Base-by-base conservation (phyloP, 2,888 invertebrate species). In the Psococerastis gibbosa region DNA sequence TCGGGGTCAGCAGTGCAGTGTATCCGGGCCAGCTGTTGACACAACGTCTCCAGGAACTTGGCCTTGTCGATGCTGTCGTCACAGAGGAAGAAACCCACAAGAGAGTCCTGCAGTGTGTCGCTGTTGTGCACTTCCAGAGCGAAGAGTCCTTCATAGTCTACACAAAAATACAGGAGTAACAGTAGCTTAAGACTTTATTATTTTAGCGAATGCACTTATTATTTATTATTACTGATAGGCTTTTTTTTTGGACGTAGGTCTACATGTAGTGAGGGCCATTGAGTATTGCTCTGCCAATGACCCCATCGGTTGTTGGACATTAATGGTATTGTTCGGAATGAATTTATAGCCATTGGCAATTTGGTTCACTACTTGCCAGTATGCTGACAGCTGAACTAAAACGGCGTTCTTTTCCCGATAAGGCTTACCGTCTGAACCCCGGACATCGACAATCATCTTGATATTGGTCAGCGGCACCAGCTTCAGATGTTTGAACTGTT, bases 11-110 rank as follows among this genome's bases (percentile, higher is more conserved):
- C 79, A 60, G 87, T 78, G 64, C 91, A 92, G 52, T 87, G 78
- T 51, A 84, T 84, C 58, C 87, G 87, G 35, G 91, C 91, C 73
- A 91, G 83, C 62, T 87, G 84, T 57, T 85, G 75, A 58, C 89
- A 88, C 49, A 94, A 68, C 49, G 74, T 77, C 51, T 77, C 75
- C 52, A 94, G 70, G 63, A 89, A 88, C 51, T 73, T 70, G 35
- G 71, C 65, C 64, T 92, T 92, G 60, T 82, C 79, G 43, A 77
- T 73, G 46, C 83, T 78, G 52, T 87, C 85, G 54, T 84, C 83
- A 32, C 73, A 73, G 57, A 91, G 77, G 57, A 80, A 78, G 61
- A 92, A 92, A 34, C 87, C 81, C 65, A 78, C 85, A 49, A 89
- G 64, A 58, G 81, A 80, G 60, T 92, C 92, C 60, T 85, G 89